Base-by-base conservation (phyloP, 2,888 invertebrate species). In the Balanococcus diminutus region DNA sequence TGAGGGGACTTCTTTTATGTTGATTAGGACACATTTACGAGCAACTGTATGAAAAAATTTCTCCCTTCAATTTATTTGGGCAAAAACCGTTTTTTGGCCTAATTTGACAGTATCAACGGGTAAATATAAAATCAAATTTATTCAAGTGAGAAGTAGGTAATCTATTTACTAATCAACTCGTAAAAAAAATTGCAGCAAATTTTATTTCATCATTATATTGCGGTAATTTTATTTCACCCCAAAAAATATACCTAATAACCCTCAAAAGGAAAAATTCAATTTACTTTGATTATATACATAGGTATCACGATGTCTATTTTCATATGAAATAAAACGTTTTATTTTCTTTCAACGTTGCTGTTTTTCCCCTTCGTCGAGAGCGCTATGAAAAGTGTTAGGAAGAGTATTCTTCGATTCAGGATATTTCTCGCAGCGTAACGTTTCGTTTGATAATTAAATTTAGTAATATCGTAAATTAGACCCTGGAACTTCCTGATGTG, bases 381-480 rank as follows among this genome's bases (percentile, higher is more conserved):
- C 67, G 11, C 56, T 0, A 5, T 28, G 28, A 67, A 67, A 67
- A 67, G 16, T 5, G 67, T 67, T 67, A 67, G 4, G 67, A 67
- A 67, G 25, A 67, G 16, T 3, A n/a, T 46, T 11, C 39, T 11
- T 67, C 67, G 67, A 67, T 28, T 3, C 14, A 28, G 28, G 28
- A 28, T 56, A 56, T 67, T 67, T 2, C 67, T 67, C 67, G 67
- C 25, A 67, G 28, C 67, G 61, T 1, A 16, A 28, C 67, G 67
- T 67, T 67, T 61, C 61, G 61, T 61, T 67, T 25, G 67, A 67
- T 67, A 67, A 67, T 67, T 67, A 67, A 67, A 67, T 67, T 67
- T 67, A 67, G 67, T 28, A 67, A 67, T 67, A 67, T 67, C 67
- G 67, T 67, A 67, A 67, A 67, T 67, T 67, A 67, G 67, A 67